These are phyloP conservation scores for Drosophila aff. DNA, from an alignment of 1,140 invertebrate species.

Conservation along the genomic window DNA sequence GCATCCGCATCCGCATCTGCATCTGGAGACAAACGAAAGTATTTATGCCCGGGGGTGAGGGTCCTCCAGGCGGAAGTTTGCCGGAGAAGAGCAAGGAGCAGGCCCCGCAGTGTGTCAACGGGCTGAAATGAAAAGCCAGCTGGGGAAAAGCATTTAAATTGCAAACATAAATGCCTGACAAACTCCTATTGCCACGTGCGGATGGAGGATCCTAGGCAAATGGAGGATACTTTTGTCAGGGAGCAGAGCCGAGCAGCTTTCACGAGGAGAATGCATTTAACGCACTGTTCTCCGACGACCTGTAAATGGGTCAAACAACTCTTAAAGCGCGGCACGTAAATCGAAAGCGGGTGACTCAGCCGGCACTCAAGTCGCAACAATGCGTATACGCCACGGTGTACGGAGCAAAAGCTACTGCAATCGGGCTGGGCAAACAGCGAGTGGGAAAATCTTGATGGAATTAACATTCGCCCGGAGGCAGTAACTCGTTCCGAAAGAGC, in stretches of 20 bases:
- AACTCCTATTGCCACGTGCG: conserved; percentile 18
- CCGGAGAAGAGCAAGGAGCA: conserved; percentile 8
- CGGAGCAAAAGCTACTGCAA: conserved; percentile 63
- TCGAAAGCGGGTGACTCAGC: conserved; percentile 35
- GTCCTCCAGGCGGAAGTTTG: conserved; percentile 15
- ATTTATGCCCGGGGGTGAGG: conserved; percentile 35
- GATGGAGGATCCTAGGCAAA: neutral
- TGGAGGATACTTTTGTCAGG: conserved; percentile 22
- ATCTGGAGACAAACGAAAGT: conserved; percentile 38
- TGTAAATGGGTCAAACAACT: conserved; percentile 72
- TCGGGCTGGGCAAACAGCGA: conserved; percentile 44
- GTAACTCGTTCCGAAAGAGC: conserved; percentile 1
- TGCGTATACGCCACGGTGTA: conserved; percentile 76
- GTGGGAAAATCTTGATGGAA: conserved; percentile 60
- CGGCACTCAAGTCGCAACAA: conserved; percentile 54
- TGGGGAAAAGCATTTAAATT: conserved; percentile 41
- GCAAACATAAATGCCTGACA: conserved; percentile 47
- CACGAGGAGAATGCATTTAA: conserved; percentile 67
- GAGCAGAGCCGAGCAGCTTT: conserved; percentile 31
- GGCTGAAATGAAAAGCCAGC: conserved; percentile 34
- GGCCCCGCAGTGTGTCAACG: conserved; percentile 29
- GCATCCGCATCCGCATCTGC: conserved; percentile 12
- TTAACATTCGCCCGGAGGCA: conserved; percentile 57
- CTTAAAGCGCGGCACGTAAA: conserved; percentile 63
- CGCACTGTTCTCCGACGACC: conserved; percentile 16